Conservation (phyloP, 2,797 vertebrate genomes). For the Pitangus sulphuratus region DNA sequence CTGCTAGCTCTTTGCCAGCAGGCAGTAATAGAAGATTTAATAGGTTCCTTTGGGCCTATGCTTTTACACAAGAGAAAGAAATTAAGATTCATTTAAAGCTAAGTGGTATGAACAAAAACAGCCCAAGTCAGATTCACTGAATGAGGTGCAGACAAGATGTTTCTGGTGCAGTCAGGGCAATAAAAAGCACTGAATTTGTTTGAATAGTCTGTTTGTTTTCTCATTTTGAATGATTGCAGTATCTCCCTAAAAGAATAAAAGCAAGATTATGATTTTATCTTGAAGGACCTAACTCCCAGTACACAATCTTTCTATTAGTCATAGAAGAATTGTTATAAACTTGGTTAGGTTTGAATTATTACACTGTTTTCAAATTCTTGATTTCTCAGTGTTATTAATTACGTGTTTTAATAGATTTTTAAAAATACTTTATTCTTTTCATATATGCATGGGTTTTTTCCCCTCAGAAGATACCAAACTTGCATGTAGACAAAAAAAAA, state of each 20-base stretch:
- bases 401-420: not conserved
- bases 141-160: not conserved
- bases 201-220: not conserved
- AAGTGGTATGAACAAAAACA: not conserved
- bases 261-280: not conserved
- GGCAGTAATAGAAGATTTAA: constrained; percentile 49
- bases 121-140: not conserved
- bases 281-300: not conserved
- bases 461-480: not conserved
- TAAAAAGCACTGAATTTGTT: not conserved
- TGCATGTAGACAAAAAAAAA: not conserved
- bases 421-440: not conserved
- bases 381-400: not conserved
- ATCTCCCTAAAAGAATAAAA: not conserved
- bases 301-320: not conserved
- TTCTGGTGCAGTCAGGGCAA: not conserved
- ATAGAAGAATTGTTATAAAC: not conserved
- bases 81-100: constrained; percentile 59
- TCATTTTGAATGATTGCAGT: not conserved
- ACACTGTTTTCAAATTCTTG: not conserved
- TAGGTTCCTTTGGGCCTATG: constrained; percentile 44
- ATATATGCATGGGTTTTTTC: not conserved
- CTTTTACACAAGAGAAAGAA: constrained; percentile 50
- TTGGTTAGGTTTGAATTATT: not conserved
- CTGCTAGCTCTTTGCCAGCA: constrained; percentile 39